These are phyloP conservation scores for Drosophila anomalipes DNA, from an alignment of 2,888 invertebrate species.

Conservation along the genomic window DNA sequence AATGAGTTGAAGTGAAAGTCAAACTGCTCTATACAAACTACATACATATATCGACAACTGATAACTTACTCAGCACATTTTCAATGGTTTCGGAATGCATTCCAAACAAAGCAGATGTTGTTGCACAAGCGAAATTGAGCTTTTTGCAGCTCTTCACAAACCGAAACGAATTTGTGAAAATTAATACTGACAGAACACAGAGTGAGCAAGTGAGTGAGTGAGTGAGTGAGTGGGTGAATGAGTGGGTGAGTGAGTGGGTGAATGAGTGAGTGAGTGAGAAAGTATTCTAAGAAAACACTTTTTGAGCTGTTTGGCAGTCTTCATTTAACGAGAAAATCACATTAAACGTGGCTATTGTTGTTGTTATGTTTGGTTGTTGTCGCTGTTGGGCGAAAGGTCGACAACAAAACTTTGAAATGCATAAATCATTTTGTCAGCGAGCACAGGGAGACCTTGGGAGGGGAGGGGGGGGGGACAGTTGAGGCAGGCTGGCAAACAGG, in stretches of 20 bases:
- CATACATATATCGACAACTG: not conserved
- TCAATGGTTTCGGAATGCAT: slow-evolving; percentile 2
- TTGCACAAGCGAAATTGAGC: not conserved
- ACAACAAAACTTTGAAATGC: slow-evolving; percentile 44
- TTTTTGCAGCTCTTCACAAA: slow-evolving; percentile 12
- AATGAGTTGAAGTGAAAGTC: not conserved
- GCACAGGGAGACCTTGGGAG: not conserved
- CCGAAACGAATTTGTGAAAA: slow-evolving; percentile 41
- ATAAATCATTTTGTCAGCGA: slow-evolving; percentile 42
- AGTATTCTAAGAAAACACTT: slow-evolving; percentile 24
- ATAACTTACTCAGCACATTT: not conserved
- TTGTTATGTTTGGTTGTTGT: slow-evolving; percentile 4
- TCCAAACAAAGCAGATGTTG: not conserved
- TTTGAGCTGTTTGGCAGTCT: slow-evolving; percentile 26
- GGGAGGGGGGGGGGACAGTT: not conserved
- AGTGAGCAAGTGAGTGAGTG: slow-evolving; percentile 7
- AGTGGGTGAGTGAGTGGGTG: slow-evolving; percentile 5
- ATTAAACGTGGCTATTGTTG: slow-evolving; percentile 24
- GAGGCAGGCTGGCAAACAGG: slow-evolving; percentile 11
- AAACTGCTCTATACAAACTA: not conserved
- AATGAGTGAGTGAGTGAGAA: slow-evolving; percentile 18
- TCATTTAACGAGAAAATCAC: slow-evolving; percentile 52
- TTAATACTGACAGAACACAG: slow-evolving; percentile 43
- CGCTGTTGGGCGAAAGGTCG: slow-evolving; percentile 26
- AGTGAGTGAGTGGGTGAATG: slow-evolving; percentile 1